These are phyloP conservation scores for Grapholita molesta DNA, from an alignment of 1,140 invertebrate genomes.

Conservation along the genomic window DNA sequence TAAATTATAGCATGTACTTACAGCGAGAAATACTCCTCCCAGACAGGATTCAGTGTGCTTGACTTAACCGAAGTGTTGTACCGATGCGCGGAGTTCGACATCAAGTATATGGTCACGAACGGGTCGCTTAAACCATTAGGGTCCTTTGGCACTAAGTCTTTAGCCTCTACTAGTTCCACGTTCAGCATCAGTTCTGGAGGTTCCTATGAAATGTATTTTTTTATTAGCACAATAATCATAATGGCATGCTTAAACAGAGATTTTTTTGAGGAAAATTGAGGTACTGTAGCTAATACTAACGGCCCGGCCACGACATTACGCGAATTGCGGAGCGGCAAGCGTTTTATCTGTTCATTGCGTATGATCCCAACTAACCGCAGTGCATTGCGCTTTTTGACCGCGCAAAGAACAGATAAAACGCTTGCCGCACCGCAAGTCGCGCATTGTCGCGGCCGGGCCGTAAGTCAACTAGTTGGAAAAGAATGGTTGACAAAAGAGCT, in stretches of 20 bases:
- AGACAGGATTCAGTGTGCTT: constrained; percentile 92
- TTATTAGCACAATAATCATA: neutral
- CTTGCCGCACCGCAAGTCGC: too few relatives aligned
- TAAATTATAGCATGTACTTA: constrained; percentile 82
- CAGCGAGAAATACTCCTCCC: constrained; percentile 99
- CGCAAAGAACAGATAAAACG: too few relatives aligned
- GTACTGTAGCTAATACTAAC: too few relatives aligned
- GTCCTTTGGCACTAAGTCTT: constrained; percentile 95
- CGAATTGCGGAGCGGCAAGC: too few relatives aligned
- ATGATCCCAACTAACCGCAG: too few relatives aligned
- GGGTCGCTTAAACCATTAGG: constrained; percentile 97
- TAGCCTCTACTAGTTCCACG: constrained; percentile 95
- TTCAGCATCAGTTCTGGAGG: constrained; percentile 95
- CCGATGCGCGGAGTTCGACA: constrained; percentile 85
- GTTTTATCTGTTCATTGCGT: too few relatives aligned
- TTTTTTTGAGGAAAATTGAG: too few relatives aligned
- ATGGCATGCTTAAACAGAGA: neutral
- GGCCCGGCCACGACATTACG: too few relatives aligned
- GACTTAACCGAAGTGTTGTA: constrained; percentile 95
- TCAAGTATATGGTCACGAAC: constrained; percentile 91
- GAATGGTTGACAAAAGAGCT: too few relatives aligned
- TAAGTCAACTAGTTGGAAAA: too few relatives aligned
- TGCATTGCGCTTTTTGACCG: too few relatives aligned
- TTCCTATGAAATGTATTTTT: constrained; percentile 65
- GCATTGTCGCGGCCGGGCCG: too few relatives aligned